Percentiles rank a stretch among this genome's conserved stretches.
Conservation (phyloP, 2,113 vertebrate genomes). For the Sturnus vulgaris region DNA sequence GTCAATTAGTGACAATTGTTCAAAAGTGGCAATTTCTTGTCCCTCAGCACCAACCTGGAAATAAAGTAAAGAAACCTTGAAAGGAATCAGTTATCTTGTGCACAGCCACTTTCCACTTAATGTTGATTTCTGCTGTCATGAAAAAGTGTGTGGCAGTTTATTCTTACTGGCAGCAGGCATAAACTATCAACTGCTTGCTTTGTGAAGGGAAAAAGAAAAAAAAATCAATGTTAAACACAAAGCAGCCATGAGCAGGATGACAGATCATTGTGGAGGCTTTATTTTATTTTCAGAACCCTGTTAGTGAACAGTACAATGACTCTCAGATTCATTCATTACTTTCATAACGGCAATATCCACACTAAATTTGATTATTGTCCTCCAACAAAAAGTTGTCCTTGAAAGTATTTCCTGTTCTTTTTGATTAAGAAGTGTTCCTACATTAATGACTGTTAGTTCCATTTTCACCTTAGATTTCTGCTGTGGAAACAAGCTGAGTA, state of each 20-base stretch:
- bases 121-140: constrained; percentile 25
- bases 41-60: background rate
- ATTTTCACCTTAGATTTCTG: background rate
- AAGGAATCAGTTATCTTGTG: constrained; percentile 15
- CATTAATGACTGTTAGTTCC: background rate
- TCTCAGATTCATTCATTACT: background rate
- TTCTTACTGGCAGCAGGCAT: constrained; percentile 38
- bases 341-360: background rate
- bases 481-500: background rate
- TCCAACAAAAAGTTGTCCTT: background rate
- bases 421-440: background rate
- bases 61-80: constrained; percentile 30
- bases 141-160: constrained; percentile 37
- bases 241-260: constrained; percentile 4
- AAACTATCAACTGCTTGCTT: constrained; percentile 24
- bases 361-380: background rate
- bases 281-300: constrained; percentile 41
- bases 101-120: background rate
- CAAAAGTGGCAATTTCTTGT: constrained; percentile 23
- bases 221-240: constrained; percentile 19
- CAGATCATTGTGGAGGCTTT: background rate
- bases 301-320: background rate
- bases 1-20: constrained; percentile 27
- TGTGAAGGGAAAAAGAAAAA: background rate
- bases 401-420: background rate